Evolutionary conservation across 2,113 vertebrate species (phyloP), one percentile per base, ranked within the genome.

Genomic region (Rafetus swinhoei): DNA sequence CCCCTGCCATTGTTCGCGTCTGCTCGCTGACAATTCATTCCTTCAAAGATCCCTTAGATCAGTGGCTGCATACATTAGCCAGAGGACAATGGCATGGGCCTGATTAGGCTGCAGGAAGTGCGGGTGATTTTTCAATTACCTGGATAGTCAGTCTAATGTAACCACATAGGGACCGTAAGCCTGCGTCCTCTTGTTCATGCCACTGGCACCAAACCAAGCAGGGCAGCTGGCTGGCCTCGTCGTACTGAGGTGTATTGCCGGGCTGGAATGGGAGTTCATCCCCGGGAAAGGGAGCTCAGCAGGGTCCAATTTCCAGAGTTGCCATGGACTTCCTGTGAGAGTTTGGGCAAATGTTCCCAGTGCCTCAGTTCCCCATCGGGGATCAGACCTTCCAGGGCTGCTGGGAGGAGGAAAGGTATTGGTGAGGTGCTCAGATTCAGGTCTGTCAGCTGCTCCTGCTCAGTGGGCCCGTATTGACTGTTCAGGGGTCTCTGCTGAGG

Each of bases 61-160:
- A n/a, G 2, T 62, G 5, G 77, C 89, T 92, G 96, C 92, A 97
- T 97, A 89, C 82, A 95, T 97, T 96, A 97, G 72, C 32, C 76
- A 83, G 89, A 93, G 95, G 95, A 97, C 80, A 80, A 2, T 50
- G 0, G 89, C 77, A 29, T 3, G 2, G 84, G 76, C 13, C 86
- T 32, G 29, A 88, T 90, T 79, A 92, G 52, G 59, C 10, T 8
- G 21, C 54, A 76, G 4, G 27, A 54, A 45, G 25, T 27, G 9
- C 52, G 32, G 3, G 0, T 19, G 60, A 84, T 1, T 80, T 84
- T 56, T 18, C 32, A 50, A 0, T 39, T 57, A 53, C 24, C 69
- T 11, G 76, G 19, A 0, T 15, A 2, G 32, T 54, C 80, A 7
- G 18, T 15, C 39, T 39, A 80, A n/a, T 2, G 2, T 83, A 56